Conservation (phyloP, 2,888 invertebrate genomes). For the Ephialtes manifestator region DNA sequence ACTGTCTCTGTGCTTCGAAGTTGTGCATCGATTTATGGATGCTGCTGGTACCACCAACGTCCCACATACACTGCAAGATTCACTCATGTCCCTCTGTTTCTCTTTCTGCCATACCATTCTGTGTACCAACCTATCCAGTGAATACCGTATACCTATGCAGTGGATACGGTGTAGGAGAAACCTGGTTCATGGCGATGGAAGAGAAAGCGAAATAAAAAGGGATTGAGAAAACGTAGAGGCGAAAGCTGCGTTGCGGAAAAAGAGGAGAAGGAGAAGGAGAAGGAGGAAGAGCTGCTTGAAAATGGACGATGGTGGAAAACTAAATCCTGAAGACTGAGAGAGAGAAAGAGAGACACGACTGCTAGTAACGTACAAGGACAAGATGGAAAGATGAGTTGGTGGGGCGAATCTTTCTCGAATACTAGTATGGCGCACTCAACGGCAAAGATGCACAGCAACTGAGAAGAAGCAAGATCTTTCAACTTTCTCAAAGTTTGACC, state of each 20-base stretch:
- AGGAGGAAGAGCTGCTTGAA: not conserved
- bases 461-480: conserved; percentile 39
- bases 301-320: conserved; percentile 33
- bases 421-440: conserved; percentile 10
- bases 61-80: not conserved
- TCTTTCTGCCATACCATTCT: not conserved
- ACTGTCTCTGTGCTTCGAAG: conserved; percentile 10
- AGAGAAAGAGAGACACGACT: conserved; percentile 15
- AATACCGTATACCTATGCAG: not conserved
- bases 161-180: not conserved
- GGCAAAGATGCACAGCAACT: conserved; percentile 7
- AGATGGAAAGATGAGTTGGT: conserved; percentile 5
- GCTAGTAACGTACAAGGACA: conserved; percentile 20
- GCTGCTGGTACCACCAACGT: not conserved
- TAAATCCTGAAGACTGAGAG: conserved; percentile 24
- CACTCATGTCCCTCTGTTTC: conserved; percentile 5
- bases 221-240: conserved; percentile 13
- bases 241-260: conserved; percentile 13
- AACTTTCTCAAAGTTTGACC: conserved; percentile 51
- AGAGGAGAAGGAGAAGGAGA: not conserved
- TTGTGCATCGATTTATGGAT: conserved; percentile 55
- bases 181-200: conserved; percentile 30
- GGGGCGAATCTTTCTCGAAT: conserved; percentile 30
- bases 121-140: not conserved
- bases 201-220: conserved; percentile 38